A percentile compares a stretch with the other conserved stretches of the same genome.
Conservation (phyloP, 2,888 invertebrate species). For the Lysandra bellargus region DNA sequence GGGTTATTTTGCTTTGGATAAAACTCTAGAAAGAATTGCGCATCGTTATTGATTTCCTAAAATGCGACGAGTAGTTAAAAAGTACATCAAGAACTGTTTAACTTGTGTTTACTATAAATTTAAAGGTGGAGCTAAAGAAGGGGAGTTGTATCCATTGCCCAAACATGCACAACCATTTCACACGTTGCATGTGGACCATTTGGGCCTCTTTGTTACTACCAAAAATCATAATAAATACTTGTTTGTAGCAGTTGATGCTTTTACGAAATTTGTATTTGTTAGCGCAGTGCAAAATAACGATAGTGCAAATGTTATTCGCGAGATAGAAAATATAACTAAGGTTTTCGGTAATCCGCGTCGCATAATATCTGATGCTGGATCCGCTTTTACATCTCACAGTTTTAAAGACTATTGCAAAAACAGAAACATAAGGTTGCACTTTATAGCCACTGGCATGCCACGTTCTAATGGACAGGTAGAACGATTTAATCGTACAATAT, state of each 20-base stretch:
- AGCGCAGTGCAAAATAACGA: no score
- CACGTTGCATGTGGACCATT: slow-evolving; percentile 26
- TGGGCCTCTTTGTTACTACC: neutral
- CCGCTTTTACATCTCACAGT: no score
- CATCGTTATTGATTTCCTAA: neutral
- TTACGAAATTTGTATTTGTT: neutral
- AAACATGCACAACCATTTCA: slow-evolving; percentile 20
- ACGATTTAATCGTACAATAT: no score
- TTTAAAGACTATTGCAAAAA: no score
- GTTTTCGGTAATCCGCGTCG: no score
- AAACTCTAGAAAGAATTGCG: neutral
- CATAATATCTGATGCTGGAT: no score
- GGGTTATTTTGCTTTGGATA: slow-evolving; percentile 38
- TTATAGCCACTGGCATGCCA: no score
- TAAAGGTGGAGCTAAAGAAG: slow-evolving; percentile 13
- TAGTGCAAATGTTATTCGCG: no score
- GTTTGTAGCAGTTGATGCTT: neutral
- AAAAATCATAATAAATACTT: neutral
- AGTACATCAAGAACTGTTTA: slow-evolving; percentile 20
- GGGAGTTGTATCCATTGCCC: neutral
- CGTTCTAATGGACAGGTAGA: no score
- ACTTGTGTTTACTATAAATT: slow-evolving; percentile 26
- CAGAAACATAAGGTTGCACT: no score
- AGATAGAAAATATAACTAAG: no score
- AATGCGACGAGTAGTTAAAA: neutral